These are phyloP conservation scores for Halesus radiatus DNA, from an alignment of 1,140 invertebrate species.

Conservation along the genomic window DNA sequence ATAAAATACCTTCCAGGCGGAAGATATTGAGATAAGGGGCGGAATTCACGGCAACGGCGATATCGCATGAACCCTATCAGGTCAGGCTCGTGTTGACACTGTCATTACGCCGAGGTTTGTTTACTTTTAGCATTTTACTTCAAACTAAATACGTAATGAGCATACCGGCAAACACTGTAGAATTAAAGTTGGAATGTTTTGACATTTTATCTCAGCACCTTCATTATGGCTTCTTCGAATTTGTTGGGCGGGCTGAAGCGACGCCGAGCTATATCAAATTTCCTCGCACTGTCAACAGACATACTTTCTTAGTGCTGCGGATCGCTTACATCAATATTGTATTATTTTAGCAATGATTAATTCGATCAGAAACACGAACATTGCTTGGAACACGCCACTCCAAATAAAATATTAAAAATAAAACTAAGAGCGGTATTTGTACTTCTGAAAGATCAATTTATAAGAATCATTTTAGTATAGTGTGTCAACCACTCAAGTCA, in stretches of 20 bases:
- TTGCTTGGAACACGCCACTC: too few relatives aligned
- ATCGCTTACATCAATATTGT: too few relatives aligned
- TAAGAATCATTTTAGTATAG: too few relatives aligned
- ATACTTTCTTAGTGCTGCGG: too few relatives aligned
- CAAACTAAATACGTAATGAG: background rate
- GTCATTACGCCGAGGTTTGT: background rate
- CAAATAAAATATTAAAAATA: too few relatives aligned
- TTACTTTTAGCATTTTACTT: slow-evolving; percentile 4
- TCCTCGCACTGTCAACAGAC: too few relatives aligned
- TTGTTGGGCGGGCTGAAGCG: background rate
- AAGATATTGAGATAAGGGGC: background rate
- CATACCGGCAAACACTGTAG: background rate
- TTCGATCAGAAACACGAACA: too few relatives aligned
- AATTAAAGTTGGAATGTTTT: background rate
- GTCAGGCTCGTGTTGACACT: slow-evolving; percentile 43
- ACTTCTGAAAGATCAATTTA: too few relatives aligned
- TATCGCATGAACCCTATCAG: slow-evolving; percentile 34
- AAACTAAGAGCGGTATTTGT: too few relatives aligned
- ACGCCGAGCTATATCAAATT: too few relatives aligned
- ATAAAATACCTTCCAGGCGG: background rate
- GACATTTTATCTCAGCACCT: background rate
- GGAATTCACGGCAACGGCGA: slow-evolving; percentile 15
- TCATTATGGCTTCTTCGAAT: background rate
- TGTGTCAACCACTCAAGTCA: too few relatives aligned
- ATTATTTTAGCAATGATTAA: too few relatives aligned